phyloP scores from a whole-genome alignment of 2,113 vertebrate genomes.

The Pygoscelis adeliae region DNA sequence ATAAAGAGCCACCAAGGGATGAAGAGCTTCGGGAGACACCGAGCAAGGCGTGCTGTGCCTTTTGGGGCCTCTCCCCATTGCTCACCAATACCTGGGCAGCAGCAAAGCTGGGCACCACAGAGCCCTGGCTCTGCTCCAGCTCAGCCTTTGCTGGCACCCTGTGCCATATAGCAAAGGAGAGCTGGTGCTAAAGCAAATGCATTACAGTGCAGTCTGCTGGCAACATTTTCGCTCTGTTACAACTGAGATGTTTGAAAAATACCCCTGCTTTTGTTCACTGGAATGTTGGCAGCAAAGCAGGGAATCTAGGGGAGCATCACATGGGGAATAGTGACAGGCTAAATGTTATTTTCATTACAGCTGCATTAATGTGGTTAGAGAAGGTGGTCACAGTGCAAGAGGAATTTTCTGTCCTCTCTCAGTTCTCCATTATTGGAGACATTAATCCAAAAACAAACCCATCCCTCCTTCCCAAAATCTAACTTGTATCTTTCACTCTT shows the following conservation, averaged over 20 bases:
- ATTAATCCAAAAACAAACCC: neutral
- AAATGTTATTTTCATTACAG: neutral
- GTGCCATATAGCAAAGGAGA: neutral
- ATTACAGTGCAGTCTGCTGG: rapidly evolving
- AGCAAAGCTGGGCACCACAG: neutral
- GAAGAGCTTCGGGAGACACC: neutral
- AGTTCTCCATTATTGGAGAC: neutral
- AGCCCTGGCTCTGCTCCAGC: neutral
- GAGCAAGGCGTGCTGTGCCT: neutral
- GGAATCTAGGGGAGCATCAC: neutral
- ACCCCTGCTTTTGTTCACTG: neutral
- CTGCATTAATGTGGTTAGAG: neutral
- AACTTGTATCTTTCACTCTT: neutral
- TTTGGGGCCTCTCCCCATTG: rapidly evolving
- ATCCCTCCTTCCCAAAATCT: neutral
- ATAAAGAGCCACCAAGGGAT: neutral
- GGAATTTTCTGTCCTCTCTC: neutral
- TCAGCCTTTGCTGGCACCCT: neutral
- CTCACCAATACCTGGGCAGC: neutral
- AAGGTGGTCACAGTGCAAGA: neutral
- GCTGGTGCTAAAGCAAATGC: neutral
- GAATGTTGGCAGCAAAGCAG: neutral
- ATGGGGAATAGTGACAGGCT: neutral
- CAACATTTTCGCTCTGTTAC: neutral
- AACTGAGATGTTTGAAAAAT: neutral